A percentile compares a stretch with the other conserved stretches of the same genome.
phyloP scores from a whole-genome alignment of 2,113 vertebrate genomes.

The Reinhardtius hippoglossoides region DNA sequence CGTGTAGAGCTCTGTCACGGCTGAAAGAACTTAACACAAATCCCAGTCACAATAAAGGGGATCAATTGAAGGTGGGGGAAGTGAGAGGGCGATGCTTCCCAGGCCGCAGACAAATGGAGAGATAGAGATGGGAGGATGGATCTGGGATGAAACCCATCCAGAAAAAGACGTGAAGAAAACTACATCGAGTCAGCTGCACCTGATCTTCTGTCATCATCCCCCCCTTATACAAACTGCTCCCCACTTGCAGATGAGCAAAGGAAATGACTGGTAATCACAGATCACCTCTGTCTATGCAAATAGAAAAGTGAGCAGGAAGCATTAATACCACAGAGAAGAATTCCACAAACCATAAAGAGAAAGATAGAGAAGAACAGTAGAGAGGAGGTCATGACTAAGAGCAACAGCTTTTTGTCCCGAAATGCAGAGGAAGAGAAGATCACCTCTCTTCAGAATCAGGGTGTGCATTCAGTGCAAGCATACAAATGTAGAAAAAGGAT shows the following conservation, averaged over 20 bases:
- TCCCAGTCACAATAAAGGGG: slow-evolving; percentile 27
- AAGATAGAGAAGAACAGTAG: neutral
- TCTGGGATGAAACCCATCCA: slow-evolving; percentile 31
- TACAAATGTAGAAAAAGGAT: too few species aligned
- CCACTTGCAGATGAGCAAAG: slow-evolving; percentile 21
- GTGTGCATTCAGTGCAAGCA: too few species aligned
- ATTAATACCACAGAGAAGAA: slow-evolving; percentile 1
- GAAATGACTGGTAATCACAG: slow-evolving; percentile 41
- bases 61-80: slow-evolving; percentile 53
- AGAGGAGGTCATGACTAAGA: slow-evolving; percentile 2
- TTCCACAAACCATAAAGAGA: neutral
- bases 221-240: slow-evolving; percentile 5
- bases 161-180: slow-evolving; percentile 27
- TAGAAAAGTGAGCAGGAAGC: slow-evolving; percentile 6
- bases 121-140: slow-evolving; percentile 38
- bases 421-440: slow-evolving; percentile 3
- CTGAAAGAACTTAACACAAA: slow-evolving; percentile 32
- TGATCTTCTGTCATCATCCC: slow-evolving; percentile 20
- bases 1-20: slow-evolving; percentile 7
- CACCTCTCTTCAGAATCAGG: neutral
- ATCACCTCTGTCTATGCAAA: slow-evolving; percentile 30
- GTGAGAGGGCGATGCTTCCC: slow-evolving; percentile 21
- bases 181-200: slow-evolving; percentile 32
- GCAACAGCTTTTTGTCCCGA: neutral
- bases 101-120: slow-evolving; percentile 38